Evolutionary conservation across 2,888 invertebrate species (phyloP).

Genomic region (Agrypnus murinus): DNA sequence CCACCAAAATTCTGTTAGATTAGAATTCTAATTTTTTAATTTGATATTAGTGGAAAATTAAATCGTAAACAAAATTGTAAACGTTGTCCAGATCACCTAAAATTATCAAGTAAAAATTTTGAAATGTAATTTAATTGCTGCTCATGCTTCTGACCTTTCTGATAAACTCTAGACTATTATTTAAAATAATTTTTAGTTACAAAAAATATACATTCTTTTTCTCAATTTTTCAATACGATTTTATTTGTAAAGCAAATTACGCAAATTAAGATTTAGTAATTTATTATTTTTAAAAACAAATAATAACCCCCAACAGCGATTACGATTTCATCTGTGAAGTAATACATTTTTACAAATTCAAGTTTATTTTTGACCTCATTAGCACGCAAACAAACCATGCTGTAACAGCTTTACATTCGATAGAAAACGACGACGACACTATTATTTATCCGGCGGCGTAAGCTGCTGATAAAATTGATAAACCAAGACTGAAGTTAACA

Average conservation of each 20-base stretch:
- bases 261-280: no score
- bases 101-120: no score
- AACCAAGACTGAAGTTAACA: conserved; percentile 10
- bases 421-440: conserved; percentile 21
- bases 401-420: conserved; percentile 23
- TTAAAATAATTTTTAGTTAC: conserved; percentile 15
- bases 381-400: conserved; percentile 50
- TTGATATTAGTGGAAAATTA: no score
- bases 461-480: conserved; percentile 18
- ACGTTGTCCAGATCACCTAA: no score
- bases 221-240: neutral
- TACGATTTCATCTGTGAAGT: conserved; percentile 4
- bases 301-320: no score
- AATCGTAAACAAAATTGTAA: no score
- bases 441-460: neutral
- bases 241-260: no score
- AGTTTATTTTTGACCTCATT: conserved; percentile 43
- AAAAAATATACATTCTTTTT: neutral
- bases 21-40: no score
- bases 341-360: conserved; percentile 14
- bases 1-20: no score
- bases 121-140: no score
- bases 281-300: no score
- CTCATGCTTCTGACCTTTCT: no score
- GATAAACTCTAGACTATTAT: neutral